Percentiles rank a stretch among this genome's conserved stretches.
Evolutionary conservation across 2,113 vertebrate species (phyloP).

Genomic region (Cinclus mexicanus): DNA sequence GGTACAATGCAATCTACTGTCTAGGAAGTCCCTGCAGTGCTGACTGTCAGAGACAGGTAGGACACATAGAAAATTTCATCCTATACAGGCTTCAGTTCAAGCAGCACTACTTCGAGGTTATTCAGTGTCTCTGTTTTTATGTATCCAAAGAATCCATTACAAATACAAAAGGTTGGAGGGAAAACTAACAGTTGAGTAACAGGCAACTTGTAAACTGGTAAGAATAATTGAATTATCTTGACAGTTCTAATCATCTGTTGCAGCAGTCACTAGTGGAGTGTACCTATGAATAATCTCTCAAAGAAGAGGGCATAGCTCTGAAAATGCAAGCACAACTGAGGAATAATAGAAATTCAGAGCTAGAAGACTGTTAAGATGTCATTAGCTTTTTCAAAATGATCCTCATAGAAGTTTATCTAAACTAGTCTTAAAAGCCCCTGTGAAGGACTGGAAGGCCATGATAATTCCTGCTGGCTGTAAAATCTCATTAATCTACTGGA

Average conservation of each 20-base stretch:
- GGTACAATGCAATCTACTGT: not conserved
- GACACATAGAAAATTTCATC: not conserved
- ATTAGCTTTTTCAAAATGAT: conserved; percentile 32
- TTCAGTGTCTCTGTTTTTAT: not conserved
- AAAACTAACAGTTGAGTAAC: not conserved
- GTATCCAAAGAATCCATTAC: not conserved
- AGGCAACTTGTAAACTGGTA: not conserved
- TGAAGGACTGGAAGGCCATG: conserved; percentile 32
- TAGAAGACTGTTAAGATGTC: not conserved
- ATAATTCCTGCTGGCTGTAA: conserved; percentile 42
- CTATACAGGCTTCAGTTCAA: not conserved
- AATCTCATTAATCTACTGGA: conserved; percentile 48
- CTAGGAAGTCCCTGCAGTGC: not conserved
- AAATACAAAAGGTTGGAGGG: not conserved
- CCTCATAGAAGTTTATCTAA: conserved; percentile 29
- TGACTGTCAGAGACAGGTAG: not conserved
- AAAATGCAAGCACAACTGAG: not conserved
- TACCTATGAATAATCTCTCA: not conserved
- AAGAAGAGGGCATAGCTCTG: not conserved
- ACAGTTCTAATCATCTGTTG: not conserved
- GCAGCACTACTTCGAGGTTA: not conserved
- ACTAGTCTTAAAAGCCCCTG: conserved; percentile 18
- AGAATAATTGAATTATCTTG: conserved; percentile 4
- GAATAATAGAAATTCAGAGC: not conserved
- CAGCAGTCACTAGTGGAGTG: not conserved